Base-by-base conservation (phyloP, 35 echinoderm and acorn worm species). In the Apostichopus japonicus region DNA sequence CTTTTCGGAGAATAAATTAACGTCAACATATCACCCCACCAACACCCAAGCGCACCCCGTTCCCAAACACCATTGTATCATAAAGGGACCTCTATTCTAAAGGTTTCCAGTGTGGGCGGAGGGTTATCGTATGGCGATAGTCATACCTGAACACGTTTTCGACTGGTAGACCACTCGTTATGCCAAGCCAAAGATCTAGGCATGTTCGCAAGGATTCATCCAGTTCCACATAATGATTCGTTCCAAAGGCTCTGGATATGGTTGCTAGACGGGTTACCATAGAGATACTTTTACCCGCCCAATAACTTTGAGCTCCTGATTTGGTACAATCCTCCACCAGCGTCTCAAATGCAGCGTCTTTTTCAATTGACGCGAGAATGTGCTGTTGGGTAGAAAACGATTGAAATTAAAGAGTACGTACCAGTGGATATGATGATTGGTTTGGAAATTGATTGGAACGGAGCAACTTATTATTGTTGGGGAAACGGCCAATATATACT, bases 181-280 rank as follows among this genome's bases (percentile, higher is more conserved):
- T 88, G 8, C 90, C 90, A 1, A 98, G 73, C 96, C 96, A 98
- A 14, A 91, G 23, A 79, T 98, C 96, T n/a, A 98, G 78, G 62
- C 94, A 98, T 24, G 7, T 91, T 56, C 94, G 54, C 10, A 95
- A 77, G 53, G 82, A 88, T 83, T 82, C 77, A 55, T 98, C 96
- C 24, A 98, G 90, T 33, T 95, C 27, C 24, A 57, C 10, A 90
- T 98, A 98, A 75, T 98, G 94, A 24, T 98, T 71, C 15, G 96
- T 98, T 5, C 71, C 94, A 79, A 95, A 95, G 11, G 96, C 94
- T 61, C 96, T 54, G 53, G 96, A 98, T 24, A 98, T 95, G 53
- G 94, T 95, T 21, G 96, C 96, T 24, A 98, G 86, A n/a, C 96
- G 90, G 1, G 96, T 71, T 15, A 98, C 94, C 94, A 98, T 95